Evolutionary conservation across 2,797 vertebrate genomes (phyloP).

Genomic region (Falco cherrug): DNA sequence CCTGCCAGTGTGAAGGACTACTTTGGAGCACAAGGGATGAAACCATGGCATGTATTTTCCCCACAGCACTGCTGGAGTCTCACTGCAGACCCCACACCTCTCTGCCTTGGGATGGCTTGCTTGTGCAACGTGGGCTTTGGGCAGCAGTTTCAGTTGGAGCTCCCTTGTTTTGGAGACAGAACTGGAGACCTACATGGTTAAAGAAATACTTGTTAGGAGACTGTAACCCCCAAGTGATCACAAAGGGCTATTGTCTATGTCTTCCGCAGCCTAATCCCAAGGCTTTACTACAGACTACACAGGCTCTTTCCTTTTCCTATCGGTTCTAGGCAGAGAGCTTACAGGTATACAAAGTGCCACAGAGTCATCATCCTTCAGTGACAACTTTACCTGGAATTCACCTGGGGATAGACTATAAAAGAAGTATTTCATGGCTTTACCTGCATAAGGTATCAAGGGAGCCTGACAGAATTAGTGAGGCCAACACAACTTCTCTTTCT

Average conservation of each 20-base stretch:
- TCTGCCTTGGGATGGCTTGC: background rate
- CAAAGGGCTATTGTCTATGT: background rate
- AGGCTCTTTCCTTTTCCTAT: background rate
- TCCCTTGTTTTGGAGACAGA: background rate
- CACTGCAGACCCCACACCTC: too few species aligned
- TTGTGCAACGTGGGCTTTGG: background rate
- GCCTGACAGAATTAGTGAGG: background rate
- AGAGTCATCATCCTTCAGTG: background rate
- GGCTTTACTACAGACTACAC: background rate
- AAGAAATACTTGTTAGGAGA: background rate
- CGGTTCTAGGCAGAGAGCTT: background rate
- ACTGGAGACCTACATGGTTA: background rate
- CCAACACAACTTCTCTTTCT: background rate
- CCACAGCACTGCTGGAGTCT: background rate
- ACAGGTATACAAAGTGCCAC: background rate
- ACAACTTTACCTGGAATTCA: background rate
- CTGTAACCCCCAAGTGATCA: background rate
- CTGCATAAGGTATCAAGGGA: background rate
- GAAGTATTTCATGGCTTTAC: background rate
- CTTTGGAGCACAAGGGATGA: background rate
- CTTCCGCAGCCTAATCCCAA: background rate
- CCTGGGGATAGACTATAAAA: background rate
- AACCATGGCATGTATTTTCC: background rate
- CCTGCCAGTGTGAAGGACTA: background rate
- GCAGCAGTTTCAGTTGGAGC: background rate